Percentiles rank a stretch among this genome's conserved stretches.
These are phyloP conservation scores for Takifugu bimaculatus DNA, from an alignment of 2,113 vertebrate species.

Conservation along the genomic window DNA sequence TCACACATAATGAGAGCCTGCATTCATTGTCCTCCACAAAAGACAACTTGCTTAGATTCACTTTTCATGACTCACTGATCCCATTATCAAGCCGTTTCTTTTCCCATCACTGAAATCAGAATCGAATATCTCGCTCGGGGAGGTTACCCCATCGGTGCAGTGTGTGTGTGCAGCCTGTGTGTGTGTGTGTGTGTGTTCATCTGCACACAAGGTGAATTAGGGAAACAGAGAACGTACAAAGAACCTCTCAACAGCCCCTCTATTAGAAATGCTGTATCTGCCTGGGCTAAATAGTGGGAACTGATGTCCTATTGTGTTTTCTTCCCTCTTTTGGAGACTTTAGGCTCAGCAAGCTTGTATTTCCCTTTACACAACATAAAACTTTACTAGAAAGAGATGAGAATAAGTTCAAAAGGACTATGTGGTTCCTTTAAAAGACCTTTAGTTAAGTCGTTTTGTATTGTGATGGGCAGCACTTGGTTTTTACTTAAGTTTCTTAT, in stretches of 20 bases:
- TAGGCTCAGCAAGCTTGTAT: too few relatives aligned
- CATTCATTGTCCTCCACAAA: constrained; percentile 41
- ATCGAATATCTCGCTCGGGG: constrained; percentile 53
- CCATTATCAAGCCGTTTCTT: constrained; percentile 50
- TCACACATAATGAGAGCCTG: constrained; percentile 54
- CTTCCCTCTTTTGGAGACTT: constrained; percentile 12
- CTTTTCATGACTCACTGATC: constrained; percentile 64
- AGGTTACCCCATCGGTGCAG: constrained; percentile 25
- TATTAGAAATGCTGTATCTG: constrained; percentile 31
- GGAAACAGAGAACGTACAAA: constrained; percentile 32
- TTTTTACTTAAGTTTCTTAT: too few relatives aligned
- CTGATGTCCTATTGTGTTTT: constrained; percentile 53
- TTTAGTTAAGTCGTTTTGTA: too few relatives aligned
- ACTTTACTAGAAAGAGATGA: too few relatives aligned
- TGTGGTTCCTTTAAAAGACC: too few relatives aligned
- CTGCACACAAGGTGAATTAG: constrained; percentile 25
- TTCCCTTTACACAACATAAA: too few relatives aligned
- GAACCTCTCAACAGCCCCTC: constrained; percentile 36
- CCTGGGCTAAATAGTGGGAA: constrained; percentile 22
- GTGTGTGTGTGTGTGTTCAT: constrained; percentile 12
- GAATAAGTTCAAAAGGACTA: too few relatives aligned
- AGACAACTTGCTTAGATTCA: constrained; percentile 47
- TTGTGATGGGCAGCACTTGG: too few relatives aligned
- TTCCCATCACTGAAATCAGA: constrained; percentile 37
- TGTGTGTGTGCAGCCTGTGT: constrained; percentile 1